A percentile compares a stretch with the other conserved stretches of the same genome.
These are phyloP conservation scores for Aurelia coerulea DNA, from an alignment of 30 jellyfish, hydroid and myxozoan genomes.

Conservation along the genomic window DNA sequence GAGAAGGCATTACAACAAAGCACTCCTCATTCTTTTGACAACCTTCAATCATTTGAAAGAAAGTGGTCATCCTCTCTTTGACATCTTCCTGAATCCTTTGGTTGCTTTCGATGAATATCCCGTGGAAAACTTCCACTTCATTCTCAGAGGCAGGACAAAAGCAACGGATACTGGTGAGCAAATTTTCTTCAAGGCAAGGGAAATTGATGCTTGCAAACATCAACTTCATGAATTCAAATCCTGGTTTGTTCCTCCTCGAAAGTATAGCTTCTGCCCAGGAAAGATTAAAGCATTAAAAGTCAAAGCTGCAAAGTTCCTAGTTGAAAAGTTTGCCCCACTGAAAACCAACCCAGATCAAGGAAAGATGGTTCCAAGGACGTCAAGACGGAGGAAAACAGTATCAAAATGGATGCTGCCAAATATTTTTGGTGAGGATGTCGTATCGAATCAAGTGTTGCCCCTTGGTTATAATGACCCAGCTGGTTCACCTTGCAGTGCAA, in stretches of 20 bases:
- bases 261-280: conserved; percentile 39
- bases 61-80: conserved; percentile 2
- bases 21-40: conserved; percentile 19
- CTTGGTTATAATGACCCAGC: conserved; percentile 6
- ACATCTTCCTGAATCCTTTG: background rate
- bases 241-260: conserved; percentile 50
- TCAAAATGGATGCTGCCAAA: conserved; percentile 22
- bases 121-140: conserved; percentile 29
- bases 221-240: conserved; percentile 45
- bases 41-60: conserved; percentile 4
- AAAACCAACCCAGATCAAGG: conserved; percentile 16
- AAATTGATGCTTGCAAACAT: conserved; percentile 23
- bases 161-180: conserved; percentile 36
- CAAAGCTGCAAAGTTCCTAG: conserved; percentile 27
- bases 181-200: conserved; percentile 13
- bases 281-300: conserved; percentile 10
- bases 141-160: conserved; percentile 32
- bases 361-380: conserved; percentile 14
- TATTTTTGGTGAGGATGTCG: conserved; percentile 22
- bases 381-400: background rate
- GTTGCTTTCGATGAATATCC: conserved; percentile 40
- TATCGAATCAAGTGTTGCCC: conserved; percentile 39
- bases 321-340: background rate
- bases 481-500: background rate
- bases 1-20: conserved; percentile 36